Evolutionary conservation across 1,140 invertebrate genomes (phyloP).

Genomic region (Bombus polaris): DNA sequence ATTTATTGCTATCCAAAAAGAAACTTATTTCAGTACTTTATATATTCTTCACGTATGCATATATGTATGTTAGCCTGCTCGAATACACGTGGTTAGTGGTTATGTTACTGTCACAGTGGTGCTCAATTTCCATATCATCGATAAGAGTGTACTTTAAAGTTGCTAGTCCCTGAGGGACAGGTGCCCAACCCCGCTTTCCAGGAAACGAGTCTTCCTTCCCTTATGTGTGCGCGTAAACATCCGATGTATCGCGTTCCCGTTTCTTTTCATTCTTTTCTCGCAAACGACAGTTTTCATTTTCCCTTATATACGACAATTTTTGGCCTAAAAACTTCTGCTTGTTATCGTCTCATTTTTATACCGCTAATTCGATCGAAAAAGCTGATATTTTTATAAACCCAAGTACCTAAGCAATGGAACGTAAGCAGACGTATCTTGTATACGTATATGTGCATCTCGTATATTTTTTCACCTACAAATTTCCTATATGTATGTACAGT

Average conservation of each 20-base stretch:
- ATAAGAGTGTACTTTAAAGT: slow-evolving; percentile 3
- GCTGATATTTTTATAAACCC: not conserved
- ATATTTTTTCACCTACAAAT: too few species aligned
- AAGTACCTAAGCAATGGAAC: too few species aligned
- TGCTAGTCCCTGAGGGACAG: slow-evolving; percentile 79
- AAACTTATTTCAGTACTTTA: not conserved
- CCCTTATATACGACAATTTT: not conserved
- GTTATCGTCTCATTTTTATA: too few species aligned
- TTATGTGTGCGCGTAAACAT: slow-evolving; percentile 67
- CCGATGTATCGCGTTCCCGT: slow-evolving; percentile 65
- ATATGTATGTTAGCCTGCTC: not conserved
- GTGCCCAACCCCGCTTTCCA: slow-evolving; percentile 81
- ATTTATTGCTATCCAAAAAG: not conserved
- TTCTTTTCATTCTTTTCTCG: slow-evolving; percentile 34
- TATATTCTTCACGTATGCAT: not conserved
- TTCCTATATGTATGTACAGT: too few species aligned
- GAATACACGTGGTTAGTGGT: slow-evolving; percentile 74
- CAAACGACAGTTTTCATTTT: slow-evolving; percentile 9
- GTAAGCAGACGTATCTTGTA: too few species aligned
- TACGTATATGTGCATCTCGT: too few species aligned
- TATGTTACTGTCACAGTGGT: slow-evolving; percentile 61
- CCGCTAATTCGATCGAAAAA: too few species aligned
- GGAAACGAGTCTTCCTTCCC: slow-evolving; percentile 77
- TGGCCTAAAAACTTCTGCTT: not conserved
- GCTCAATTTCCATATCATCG: slow-evolving; percentile 55